Evolutionary conservation across 1,140 invertebrate species (phyloP).

Genomic region (Hypsibius dujardini): DNA sequence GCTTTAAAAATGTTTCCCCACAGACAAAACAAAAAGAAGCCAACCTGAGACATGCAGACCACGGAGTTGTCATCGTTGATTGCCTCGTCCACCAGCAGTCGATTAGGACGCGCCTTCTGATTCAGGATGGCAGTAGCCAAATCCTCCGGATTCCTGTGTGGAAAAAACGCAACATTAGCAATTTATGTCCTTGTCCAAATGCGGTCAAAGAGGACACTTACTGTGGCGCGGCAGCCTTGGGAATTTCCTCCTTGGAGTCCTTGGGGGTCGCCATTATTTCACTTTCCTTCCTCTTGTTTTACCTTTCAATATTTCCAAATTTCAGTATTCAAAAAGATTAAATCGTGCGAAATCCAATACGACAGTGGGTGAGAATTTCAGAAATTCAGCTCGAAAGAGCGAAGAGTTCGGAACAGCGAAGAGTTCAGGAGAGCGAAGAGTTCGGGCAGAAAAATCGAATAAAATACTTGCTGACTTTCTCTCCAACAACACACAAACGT

Average conservation of each 20-base stretch:
- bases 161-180: neutral
- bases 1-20: too few species aligned
- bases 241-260: neutral
- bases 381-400: neutral
- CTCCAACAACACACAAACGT: too few species aligned
- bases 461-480: too few species aligned
- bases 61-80: conserved; percentile 97
- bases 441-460: too few species aligned
- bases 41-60: conserved; percentile 73
- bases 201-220: neutral
- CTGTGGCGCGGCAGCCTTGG: neutral
- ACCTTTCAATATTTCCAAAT: neutral
- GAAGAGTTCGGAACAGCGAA: neutral
- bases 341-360: neutral
- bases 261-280: neutral
- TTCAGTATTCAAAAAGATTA: neutral
- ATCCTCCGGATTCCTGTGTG: conserved; percentile 47
- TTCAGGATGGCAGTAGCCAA: conserved; percentile 93
- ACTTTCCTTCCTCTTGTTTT: conserved; percentile 6
- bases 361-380: neutral
- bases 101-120: conserved; percentile 90
- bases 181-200: neutral
- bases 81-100: conserved; percentile 91
- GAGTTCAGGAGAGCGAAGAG: too few species aligned
- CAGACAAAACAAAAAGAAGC: neutral